Evolutionary conservation across 64 coral and sea anemone genomes (phyloP), one percentile per base, ranked within the genome.

Genomic region (Actinia tenebrosa): DNA sequence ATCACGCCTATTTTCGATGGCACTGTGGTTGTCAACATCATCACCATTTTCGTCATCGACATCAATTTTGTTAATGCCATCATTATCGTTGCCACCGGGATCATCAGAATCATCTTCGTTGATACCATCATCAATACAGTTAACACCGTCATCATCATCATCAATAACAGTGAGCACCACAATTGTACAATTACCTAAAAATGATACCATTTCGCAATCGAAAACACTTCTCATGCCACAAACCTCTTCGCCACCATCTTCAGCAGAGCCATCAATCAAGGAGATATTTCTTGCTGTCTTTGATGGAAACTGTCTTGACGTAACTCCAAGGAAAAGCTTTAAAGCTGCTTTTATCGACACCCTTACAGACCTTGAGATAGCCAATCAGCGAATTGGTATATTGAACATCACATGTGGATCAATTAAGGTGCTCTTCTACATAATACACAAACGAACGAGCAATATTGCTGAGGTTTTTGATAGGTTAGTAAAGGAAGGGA

Each of bases 321-420:
- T 42, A 17, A 45, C 60, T 20, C 19, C 86, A 63, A 45, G 42
- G 14, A 62, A 87, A 18, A 42, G 23, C 10, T 91, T 91, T 60
- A 86, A 86, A 55, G 14, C 26, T 22, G 78, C 27, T 7, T 91
- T 86, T 27, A n/a, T 78, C 52, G 16, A 20, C 1, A 80, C 89
- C 8, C 22, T 91, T 71, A 37, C 83, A 11, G 3, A 80, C 20
- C 55, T 86, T 22, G 44, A 80, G 14, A 53, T 91, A 23, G 23
- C 56, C 27, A 91, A 30, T 60, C n/a, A 50, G n/a, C 68, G 52
- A 25, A 77, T 91, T 45, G 78, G 79, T 50, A 71, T 91, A 16
- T 19, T 63, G 46, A 71, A 78, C 16, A 46, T 91, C 83, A 78
- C 10, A 37, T 91, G 89, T 47, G 89, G 89, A 53, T 86, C 83